Conservation (phyloP, 2,113 vertebrate species). For the Loxodonta africana region DNA sequence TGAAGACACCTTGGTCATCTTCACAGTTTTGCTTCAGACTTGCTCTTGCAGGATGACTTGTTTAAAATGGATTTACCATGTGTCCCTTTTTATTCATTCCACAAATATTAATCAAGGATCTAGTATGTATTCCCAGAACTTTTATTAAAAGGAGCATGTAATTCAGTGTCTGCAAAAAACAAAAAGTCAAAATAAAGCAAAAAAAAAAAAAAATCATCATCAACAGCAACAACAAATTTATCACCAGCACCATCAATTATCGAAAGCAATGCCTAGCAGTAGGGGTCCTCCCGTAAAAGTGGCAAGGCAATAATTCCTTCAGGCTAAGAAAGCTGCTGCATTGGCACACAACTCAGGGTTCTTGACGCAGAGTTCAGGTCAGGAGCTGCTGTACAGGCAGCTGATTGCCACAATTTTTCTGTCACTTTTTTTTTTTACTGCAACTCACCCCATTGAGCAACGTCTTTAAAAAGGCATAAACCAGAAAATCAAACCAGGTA, state of each 20-base stretch:
- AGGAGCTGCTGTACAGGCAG: neutral
- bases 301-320: neutral
- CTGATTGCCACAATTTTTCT: neutral
- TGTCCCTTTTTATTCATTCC: neutral
- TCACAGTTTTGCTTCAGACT: neutral
- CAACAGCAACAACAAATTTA: neutral
- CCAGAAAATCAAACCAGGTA: neutral
- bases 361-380: neutral
- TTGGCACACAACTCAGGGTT: neutral
- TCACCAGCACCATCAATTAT: slow-evolving; percentile 18
- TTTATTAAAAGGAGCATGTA: slow-evolving; percentile 21
- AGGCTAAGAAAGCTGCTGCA: neutral
- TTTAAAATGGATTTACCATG: neutral
- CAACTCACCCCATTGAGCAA: no score
- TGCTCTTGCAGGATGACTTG: neutral
- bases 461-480: neutral
- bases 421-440: neutral
- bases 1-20: neutral
- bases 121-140: slow-evolving; percentile 13
- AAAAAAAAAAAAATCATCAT: neutral
- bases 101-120: neutral
- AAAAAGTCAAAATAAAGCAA: neutral
- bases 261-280: neutral
- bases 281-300: neutral
- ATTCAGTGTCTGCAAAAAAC: slow-evolving; percentile 5